Base-by-base conservation (phyloP, 1,140 invertebrate genomes). In the Dendrolimus punctatus region DNA sequence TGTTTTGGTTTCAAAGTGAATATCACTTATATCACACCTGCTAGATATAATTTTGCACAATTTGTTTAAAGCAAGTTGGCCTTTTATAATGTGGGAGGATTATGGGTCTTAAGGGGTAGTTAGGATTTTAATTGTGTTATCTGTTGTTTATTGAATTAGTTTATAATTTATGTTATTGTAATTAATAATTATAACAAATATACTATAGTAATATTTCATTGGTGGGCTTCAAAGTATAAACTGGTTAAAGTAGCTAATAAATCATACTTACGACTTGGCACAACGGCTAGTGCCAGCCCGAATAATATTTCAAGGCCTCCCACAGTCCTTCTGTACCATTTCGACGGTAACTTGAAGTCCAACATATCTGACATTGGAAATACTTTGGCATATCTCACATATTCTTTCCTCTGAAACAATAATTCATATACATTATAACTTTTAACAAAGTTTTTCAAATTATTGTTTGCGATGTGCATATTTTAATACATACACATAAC, bases 371-470 rank as follows among this genome's bases (percentile, higher is more conserved):
- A 90, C 5, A 99, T 87, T 41, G 97, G 98, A 83, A 99, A 99
- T 8, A 99, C 97, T 90, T 98, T 98, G 6, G 96, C 94, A 88
- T 98, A 98, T 87, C 96, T 95, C 2, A 98, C 96, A 81, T 98
- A 99, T 82, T 97, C 96, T 87, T 97, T 97, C 80, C 97, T 91
- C 96, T 98, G 90, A 55, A 94, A 94, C 64, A 80, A 76, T 73
- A 64, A 71, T 37, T 10, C 7, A 43, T 49, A 63, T 58, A n/a
- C n/a, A 39, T 46, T 44, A 51, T 59, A 23, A 3, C 23, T 23
- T 23, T 3, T 23, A 23, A 23, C 23, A 23, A 1, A 23, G 23
- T 23, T 23, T 23, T 23, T 23, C 23, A 23, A 23, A 23, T 2
- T 23, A 23, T 2, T 23, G 3, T 23, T 23, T 23, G 23, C 23